Conservation (phyloP, 2,888 invertebrate species). For the Trichopoda pennipes region DNA sequence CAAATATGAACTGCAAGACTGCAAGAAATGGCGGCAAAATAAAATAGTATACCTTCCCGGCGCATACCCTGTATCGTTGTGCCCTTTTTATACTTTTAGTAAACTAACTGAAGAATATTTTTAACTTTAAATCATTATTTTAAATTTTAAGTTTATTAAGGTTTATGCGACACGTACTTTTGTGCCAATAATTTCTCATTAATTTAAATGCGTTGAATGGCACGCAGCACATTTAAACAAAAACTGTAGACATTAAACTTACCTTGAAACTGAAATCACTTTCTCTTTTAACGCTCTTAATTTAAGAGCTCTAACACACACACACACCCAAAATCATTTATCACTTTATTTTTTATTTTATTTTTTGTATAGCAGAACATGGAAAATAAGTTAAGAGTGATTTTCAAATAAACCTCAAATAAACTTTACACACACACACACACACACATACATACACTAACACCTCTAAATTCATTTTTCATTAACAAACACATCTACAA, state of each 20-base stretch:
- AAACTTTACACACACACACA: too few species aligned
- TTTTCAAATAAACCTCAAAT: not conserved
- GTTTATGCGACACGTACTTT: constrained; percentile 6
- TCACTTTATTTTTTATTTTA: too few species aligned
- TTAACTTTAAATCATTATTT: not conserved
- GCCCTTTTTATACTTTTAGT: too few species aligned
- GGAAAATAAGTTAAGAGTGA: not conserved
- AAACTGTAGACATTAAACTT: constrained; percentile 41
- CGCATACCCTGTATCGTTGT: too few species aligned
- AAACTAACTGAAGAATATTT: too few species aligned
- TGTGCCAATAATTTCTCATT: constrained; percentile 9
- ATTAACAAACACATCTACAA: too few species aligned
- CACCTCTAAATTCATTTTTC: not conserved
- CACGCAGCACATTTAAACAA: not conserved
- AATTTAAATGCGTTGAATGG: not conserved
- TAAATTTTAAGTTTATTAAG: not conserved
- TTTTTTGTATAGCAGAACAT: not conserved
- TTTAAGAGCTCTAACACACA: not conserved
- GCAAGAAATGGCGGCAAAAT: too few species aligned
- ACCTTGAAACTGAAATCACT: constrained; percentile 55
- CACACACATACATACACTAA: not conserved
- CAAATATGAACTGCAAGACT: too few species aligned
- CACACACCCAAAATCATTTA: not conserved
- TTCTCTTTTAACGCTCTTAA: not conserved
- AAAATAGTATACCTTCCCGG: too few species aligned